Percentiles rank a stretch among this genome's conserved stretches.
These are phyloP conservation scores for Eidolon helvum DNA, from an alignment of 2,113 vertebrate genomes.

Conservation along the genomic window DNA sequence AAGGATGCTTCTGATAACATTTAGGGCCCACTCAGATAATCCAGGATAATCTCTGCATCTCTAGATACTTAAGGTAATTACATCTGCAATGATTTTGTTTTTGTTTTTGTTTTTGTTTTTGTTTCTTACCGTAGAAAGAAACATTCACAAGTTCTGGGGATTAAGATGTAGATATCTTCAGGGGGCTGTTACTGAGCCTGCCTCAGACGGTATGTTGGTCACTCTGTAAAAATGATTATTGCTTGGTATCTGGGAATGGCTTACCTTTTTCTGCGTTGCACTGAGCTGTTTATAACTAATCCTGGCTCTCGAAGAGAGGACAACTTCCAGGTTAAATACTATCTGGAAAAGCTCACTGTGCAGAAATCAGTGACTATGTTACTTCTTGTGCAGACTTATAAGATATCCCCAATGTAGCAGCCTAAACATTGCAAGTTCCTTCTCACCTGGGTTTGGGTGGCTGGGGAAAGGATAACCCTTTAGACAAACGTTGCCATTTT, in stretches of 20 bases:
- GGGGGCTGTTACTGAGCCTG: not conserved
- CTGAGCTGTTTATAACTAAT: conserved; percentile 14
- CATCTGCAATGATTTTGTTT: not conserved
- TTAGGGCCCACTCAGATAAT: not conserved
- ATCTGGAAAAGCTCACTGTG: not conserved
- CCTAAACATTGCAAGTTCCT: not conserved
- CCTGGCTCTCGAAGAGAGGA: conserved; percentile 19
- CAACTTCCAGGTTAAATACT: conserved; percentile 10
- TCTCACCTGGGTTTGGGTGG: not conserved
- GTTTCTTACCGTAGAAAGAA: not conserved
- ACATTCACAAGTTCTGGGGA: not conserved
- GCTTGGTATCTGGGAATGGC: not conserved
- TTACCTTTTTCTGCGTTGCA: conserved; percentile 17
- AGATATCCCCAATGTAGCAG: not conserved
- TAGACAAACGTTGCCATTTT: not conserved
- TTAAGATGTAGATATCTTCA: not conserved
- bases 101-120: no score
- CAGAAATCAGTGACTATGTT: not conserved
- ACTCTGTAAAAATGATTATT: not conserved
- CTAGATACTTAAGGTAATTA: not conserved
- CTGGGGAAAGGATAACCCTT: not conserved
- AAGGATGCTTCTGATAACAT: not conserved
- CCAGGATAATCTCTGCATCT: not conserved
- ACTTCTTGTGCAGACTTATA: not conserved
- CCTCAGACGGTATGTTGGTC: not conserved